A percentile compares a stretch with the other conserved stretches of the same genome.
phyloP scores from a whole-genome alignment of 2,113 vertebrate species.

The Podarcis muralis region DNA sequence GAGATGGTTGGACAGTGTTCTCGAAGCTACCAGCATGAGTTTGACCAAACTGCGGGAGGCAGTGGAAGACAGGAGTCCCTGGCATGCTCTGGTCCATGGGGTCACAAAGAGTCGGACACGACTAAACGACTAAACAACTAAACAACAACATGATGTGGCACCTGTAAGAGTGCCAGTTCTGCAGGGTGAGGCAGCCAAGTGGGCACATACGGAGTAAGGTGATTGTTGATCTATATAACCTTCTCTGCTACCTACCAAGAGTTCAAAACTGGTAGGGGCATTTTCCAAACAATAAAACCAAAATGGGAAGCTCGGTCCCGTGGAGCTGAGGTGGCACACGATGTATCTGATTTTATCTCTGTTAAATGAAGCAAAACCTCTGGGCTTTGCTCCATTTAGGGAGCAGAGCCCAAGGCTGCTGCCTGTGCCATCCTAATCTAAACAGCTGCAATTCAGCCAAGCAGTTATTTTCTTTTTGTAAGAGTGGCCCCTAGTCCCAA shows the following conservation, averaged over 20 bases:
- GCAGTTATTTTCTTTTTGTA: not conserved
- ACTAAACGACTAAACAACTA: too few relatives aligned
- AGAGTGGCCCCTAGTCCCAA: not conserved
- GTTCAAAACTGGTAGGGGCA: not conserved
- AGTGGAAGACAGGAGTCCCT: too few relatives aligned
- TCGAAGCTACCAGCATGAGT: too few relatives aligned
- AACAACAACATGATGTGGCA: too few relatives aligned
- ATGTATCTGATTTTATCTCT: not conserved
- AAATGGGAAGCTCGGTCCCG: not conserved
- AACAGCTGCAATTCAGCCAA: not conserved
- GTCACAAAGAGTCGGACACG: too few relatives aligned
- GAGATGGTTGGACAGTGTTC: too few relatives aligned
- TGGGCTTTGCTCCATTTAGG: not conserved
- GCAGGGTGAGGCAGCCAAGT: too few relatives aligned
- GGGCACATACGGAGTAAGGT: not conserved
- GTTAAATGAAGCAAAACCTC: not conserved
- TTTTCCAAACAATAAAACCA: not conserved
- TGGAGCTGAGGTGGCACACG: not conserved
- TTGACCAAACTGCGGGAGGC: too few relatives aligned
- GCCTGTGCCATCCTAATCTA: not conserved
- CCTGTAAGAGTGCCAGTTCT: too few relatives aligned
- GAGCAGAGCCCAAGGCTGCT: not conserved
- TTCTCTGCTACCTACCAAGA: not conserved
- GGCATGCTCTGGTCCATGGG: too few relatives aligned
- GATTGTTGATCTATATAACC: not conserved